Conservation (phyloP, 35 echinoderm and acorn worm species). For the Ophioderma brevispina region DNA sequence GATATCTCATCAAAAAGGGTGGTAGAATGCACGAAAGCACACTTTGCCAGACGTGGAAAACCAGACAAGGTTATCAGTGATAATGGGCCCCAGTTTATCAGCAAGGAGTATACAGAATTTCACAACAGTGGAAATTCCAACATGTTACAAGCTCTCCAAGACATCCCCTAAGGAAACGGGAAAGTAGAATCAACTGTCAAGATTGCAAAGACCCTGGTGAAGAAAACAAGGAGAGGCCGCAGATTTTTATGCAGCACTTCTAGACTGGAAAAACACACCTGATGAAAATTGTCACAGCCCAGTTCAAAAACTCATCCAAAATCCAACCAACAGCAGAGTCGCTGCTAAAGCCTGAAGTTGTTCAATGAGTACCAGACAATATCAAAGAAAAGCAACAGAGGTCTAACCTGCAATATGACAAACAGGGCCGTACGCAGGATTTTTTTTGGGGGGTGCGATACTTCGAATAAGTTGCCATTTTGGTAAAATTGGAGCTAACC, state of each 20-base stretch:
- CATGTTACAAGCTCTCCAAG: background rate
- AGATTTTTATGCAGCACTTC: background rate
- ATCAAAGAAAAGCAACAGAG: background rate
- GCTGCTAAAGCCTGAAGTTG: background rate
- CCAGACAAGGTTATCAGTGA: constrained; percentile 7
- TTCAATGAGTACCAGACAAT: background rate
- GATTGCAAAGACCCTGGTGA: constrained; percentile 3
- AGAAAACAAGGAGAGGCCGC: background rate
- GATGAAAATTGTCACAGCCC: background rate
- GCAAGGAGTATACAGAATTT: background rate
- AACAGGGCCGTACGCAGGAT: too few species aligned
- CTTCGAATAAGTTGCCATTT: too few species aligned
- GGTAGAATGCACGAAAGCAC: background rate
- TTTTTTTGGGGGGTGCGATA: too few species aligned
- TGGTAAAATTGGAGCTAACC: too few species aligned
- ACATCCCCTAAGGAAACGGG: constrained; percentile 2
- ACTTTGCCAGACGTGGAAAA: constrained; percentile 33
- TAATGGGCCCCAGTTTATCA: constrained; percentile 16
- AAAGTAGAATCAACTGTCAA: constrained; percentile 17
- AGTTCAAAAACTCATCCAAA: background rate
- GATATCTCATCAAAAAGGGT: background rate
- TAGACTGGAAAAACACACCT: constrained; percentile 23
- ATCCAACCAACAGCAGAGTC: too few species aligned
- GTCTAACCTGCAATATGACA: background rate
- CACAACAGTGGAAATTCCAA: constrained; percentile 6